phyloP scores from a whole-genome alignment of 2,113 vertebrate genomes.

The Mesocricetus auratus region DNA sequence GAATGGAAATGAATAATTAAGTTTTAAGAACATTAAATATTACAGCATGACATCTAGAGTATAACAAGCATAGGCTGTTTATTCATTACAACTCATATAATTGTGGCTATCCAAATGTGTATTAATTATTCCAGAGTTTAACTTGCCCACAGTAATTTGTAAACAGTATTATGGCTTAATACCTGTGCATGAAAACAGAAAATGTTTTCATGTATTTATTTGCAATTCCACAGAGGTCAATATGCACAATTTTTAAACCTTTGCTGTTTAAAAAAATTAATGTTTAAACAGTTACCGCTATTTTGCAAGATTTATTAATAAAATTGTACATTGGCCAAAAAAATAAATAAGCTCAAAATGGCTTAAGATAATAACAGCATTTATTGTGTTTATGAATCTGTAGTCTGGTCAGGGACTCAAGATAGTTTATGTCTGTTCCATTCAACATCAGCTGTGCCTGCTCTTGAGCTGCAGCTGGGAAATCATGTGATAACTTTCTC shows the following conservation, averaged over 20 bases:
- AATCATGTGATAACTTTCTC: conserved; percentile 9
- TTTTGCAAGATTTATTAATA: not conserved
- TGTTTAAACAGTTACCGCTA: conserved; percentile 56
- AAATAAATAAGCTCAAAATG: not conserved
- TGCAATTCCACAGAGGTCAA: conserved; percentile 5
- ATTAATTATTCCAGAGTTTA: conserved; percentile 66
- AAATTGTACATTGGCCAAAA: not conserved
- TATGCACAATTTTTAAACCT: conserved; percentile 72
- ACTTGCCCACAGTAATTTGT: conserved; percentile 67
- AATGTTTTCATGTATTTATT: conserved; percentile 59
- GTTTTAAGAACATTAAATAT: conserved; percentile 64
- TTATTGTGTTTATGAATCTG: conserved; percentile 43
- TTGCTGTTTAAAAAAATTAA: conserved; percentile 75
- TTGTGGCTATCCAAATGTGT: conserved; percentile 66
- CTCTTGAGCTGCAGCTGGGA: conserved; percentile 11
- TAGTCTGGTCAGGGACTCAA: not conserved
- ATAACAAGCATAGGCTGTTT: conserved; percentile 70
- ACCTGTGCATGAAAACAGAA: conserved; percentile 66
- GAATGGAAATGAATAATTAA: conserved; percentile 63
- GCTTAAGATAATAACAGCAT: conserved; percentile 40
- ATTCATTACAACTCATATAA: conserved; percentile 70
- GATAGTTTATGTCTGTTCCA: conserved; percentile 17
- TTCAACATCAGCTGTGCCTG: not conserved
- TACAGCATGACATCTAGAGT: conserved; percentile 35
- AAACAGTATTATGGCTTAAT: conserved; percentile 71